A percentile compares a stretch with the other conserved stretches of the same genome.
phyloP scores from a whole-genome alignment of 2,113 vertebrate species.

The Leucoraja erinaceus region DNA sequence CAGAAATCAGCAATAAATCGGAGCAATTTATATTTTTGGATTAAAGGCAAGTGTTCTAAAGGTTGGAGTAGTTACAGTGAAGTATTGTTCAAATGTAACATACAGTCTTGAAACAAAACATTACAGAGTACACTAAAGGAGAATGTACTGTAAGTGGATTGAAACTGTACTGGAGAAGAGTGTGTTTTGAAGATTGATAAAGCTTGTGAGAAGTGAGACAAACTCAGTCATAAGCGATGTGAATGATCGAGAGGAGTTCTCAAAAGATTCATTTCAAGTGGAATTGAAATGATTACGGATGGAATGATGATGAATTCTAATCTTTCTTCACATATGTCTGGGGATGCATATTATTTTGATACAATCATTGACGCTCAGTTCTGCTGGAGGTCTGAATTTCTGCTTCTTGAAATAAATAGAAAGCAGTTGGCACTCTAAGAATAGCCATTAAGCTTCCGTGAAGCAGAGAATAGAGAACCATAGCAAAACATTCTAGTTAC shows the following conservation, averaged over 20 bases:
- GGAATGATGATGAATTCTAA: background rate
- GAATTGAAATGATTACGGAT: background rate
- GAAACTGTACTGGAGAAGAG: background rate
- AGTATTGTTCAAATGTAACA: background rate
- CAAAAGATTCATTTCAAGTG: background rate
- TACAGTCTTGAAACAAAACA: background rate
- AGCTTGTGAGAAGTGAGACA: background rate
- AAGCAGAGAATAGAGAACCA: constrained; percentile 46
- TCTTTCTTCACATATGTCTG: background rate
- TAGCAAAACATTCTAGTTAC: constrained; percentile 51
- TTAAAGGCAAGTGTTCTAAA: background rate
- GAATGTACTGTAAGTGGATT: background rate
- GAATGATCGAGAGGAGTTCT: background rate
- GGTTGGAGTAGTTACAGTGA: background rate
- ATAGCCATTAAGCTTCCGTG: constrained; percentile 54
- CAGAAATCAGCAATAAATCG: background rate
- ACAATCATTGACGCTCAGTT: background rate
- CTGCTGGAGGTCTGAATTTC: constrained; percentile 40
- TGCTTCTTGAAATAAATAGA: constrained; percentile 51
- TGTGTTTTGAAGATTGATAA: background rate
- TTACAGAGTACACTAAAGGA: background rate
- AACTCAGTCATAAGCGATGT: background rate
- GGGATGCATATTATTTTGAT: constrained; percentile 35
- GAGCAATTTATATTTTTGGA: background rate
- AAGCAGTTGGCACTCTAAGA: constrained; percentile 49